These are phyloP conservation scores for Syngnathoides biaculeatus DNA, from an alignment of 2,113 vertebrate species.

Conservation along the genomic window DNA sequence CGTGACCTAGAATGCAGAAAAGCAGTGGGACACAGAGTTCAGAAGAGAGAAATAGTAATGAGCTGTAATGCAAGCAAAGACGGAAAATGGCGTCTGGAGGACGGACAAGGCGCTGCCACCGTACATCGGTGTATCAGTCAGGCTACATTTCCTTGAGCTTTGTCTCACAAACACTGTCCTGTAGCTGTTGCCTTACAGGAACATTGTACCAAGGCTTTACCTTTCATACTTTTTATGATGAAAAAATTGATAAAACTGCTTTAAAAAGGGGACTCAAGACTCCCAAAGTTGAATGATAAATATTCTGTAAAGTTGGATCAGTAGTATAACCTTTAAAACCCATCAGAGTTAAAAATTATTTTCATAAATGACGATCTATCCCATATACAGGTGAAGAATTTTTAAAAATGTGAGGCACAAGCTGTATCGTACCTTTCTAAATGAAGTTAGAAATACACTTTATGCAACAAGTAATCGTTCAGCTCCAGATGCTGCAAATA, in stretches of 20 bases:
- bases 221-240: background rate
- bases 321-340: background rate
- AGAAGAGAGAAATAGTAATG: constrained; percentile 33
- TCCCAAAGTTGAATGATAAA: background rate
- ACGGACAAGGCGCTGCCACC: constrained; percentile 46
- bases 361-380: background rate
- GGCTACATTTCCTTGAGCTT: background rate
- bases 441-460: background rate
- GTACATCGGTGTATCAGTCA: constrained; percentile 30
- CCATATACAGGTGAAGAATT: background rate
- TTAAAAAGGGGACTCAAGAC: background rate
- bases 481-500: background rate
- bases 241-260: too few relatives aligned
- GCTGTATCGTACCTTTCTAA: background rate
- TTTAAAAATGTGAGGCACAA: background rate
- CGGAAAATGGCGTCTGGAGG: constrained; percentile 43
- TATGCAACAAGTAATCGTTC: background rate
- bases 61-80: constrained; percentile 38
- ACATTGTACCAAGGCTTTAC: background rate
- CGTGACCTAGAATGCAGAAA: constrained; percentile 1
- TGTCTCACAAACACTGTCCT: background rate
- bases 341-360: background rate
- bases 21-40: background rate
- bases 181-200: constrained; percentile 1
- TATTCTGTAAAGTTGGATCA: background rate